Base-by-base conservation (phyloP, 1,140 invertebrate species). In the Coptotermes formosanus region DNA sequence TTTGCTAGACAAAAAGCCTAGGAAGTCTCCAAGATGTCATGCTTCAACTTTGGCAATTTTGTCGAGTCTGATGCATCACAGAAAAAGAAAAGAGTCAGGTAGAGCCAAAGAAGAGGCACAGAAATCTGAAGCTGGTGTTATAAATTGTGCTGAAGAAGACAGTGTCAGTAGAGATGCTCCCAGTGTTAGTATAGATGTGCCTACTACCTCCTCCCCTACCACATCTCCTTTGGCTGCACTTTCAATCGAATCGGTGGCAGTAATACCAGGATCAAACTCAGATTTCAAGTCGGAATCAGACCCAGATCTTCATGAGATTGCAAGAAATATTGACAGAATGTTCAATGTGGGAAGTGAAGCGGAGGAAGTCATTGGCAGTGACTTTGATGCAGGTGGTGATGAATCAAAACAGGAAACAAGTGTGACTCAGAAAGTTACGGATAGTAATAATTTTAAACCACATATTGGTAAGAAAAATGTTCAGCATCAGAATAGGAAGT, bases 21-120 rank as follows among this genome's bases (percentile, higher is more conserved):
- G 96, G n/a, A 97, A 97, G 88, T 96, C 96, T 7, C 96, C 96
- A 0, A 91, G 96, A 48, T 96, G 96, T 89, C 96, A 97, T 89
- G 96, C 96, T 0, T 96, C 96, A 0, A 97, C 96, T 0, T 89
- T 97, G 59, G 96, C 96, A 0, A 96, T 97, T 86, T 93, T 97
- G 87, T 95, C 94, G 85, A 94, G 94, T 84, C 89, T 95, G 45
- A 90, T 94, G 21, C 92, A 94, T 19, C 91, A 93, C 85, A 92
- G 92, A 88, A 90, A 91, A 86, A 85, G 89, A 84, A 87, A 87
- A 87, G 87, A 44, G 83, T 85, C 64, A 32, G 64, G 48, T 21
- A 86, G 84, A 85, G 23, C 91, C 91, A 2, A 91, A 90, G 9
- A 91, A 91, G 30, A 91, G 91, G 25, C 89, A 90, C 43, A 55